Evolutionary conservation across 2,888 invertebrate species (phyloP), one percentile per base, ranked within the genome.

Genomic region (Serrognathus titanus): DNA sequence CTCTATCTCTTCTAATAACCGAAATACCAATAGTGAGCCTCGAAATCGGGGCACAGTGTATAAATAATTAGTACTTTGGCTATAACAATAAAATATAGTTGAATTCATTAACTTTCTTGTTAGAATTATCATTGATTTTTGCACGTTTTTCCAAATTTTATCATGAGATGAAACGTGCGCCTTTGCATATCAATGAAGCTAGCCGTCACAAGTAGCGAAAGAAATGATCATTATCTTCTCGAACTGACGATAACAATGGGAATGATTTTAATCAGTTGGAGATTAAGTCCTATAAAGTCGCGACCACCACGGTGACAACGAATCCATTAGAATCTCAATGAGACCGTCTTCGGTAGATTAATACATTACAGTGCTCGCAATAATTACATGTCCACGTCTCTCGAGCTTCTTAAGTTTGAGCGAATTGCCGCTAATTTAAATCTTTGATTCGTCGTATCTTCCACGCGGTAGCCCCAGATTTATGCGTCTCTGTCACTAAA

Each of bases 301-400:
- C 57, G 60, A 60, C 60, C 60, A 60, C 60, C 60, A 55, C 53
- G 48, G 47, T 52, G 55, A 55, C 53, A 50, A 58, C 47, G 53
- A 47, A 57, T 58, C 60, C 55, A 60, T 60, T 60, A 60, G 60
- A 58, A 55, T 62, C 60, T 58, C 53, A 62, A 62, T 60, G 60
- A 56, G 62, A 60, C 47, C 55, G 51, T 57, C 55, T 45, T 45
- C 24, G 39, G 39, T 53, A 52, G 62, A 62, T 62, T 62, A 62
- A 59, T 57, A 59, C 57, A 57, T 59, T 59, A 53, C 52, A 49
- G 49, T 45, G 53, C 55, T 48, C 57, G 53, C 55, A 55, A 50
- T 55, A 55, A 55, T 55, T 50, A 43, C 55, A 41, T 53, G 46
- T 43, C 9, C 13, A 43, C 40, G 55, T 55, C 55, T 50, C 10